A percentile compares a stretch with the other conserved stretches of the same genome.
phyloP scores from a whole-genome alignment of 1,140 invertebrate genomes.

The Plectrocnemia conspersa region DNA sequence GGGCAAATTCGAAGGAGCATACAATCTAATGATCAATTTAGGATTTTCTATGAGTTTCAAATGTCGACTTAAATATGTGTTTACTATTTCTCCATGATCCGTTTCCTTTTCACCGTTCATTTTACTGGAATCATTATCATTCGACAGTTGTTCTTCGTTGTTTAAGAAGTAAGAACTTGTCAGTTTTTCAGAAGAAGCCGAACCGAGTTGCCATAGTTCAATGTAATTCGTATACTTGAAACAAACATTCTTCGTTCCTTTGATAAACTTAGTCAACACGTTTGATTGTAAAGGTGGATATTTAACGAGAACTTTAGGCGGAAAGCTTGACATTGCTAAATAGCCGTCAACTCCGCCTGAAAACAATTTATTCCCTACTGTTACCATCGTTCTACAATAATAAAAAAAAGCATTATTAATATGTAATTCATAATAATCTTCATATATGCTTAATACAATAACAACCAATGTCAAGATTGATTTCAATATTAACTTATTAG shows the following conservation, averaged over 20 bases:
- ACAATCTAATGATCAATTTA: slow-evolving; percentile 60
- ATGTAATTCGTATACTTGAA: slow-evolving; percentile 64
- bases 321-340: slow-evolving; percentile 61
- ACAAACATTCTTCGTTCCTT: slow-evolving; percentile 58
- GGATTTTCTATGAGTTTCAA: slow-evolving; percentile 54
- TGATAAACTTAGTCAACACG: slow-evolving; percentile 56
- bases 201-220: slow-evolving; percentile 63
- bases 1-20: slow-evolving; percentile 56
- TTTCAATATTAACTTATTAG: too few relatives aligned
- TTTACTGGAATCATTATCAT: slow-evolving; percentile 15
- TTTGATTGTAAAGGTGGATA: slow-evolving; percentile 65
- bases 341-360: slow-evolving; percentile 78
- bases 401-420: too few relatives aligned
- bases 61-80: slow-evolving; percentile 32
- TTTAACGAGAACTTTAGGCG: slow-evolving; percentile 62
- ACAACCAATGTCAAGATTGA: too few relatives aligned
- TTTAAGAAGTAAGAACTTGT: too few relatives aligned
- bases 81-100: slow-evolving; percentile 27
- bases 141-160: neutral
- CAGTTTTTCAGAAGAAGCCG: slow-evolving; percentile 35
- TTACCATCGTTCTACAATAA: slow-evolving; percentile 56
- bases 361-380: slow-evolving; percentile 61
- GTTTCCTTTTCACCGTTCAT: slow-evolving; percentile 34
- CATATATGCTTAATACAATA: too few relatives aligned
- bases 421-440: too few relatives aligned